These are phyloP conservation scores for Cylindroiulus punctatus DNA, from an alignment of 2,888 invertebrate genomes.

Conservation along the genomic window DNA sequence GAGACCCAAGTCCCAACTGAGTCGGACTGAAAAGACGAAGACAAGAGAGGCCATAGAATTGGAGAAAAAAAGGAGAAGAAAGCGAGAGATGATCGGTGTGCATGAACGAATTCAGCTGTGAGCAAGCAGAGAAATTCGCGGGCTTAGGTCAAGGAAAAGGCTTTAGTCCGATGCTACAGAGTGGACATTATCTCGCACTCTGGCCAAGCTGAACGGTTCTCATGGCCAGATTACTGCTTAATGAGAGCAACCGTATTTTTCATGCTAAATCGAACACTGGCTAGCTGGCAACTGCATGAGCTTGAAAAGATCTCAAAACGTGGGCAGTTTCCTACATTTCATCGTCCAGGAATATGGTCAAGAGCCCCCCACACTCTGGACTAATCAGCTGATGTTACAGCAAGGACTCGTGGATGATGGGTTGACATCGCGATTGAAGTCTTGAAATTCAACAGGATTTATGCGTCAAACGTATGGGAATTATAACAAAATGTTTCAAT, in stretches of 20 bases:
- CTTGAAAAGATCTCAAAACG: no score
- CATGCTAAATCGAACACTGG: constrained; percentile 6
- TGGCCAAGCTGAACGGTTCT: constrained; percentile 28
- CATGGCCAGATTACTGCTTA: constrained; percentile 29
- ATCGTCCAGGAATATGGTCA: no score
- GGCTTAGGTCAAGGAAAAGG: constrained; percentile 27
- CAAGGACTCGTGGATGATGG: no score
- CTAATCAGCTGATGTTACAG: no score
- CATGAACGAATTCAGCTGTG: constrained; percentile 1
- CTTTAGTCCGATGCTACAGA: background rate
- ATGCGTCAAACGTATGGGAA: no score
- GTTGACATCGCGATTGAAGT: no score
- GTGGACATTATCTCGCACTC: constrained; percentile 24
- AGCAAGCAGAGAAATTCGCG: background rate
- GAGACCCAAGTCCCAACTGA: background rate
- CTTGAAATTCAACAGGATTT: no score
- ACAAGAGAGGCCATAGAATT: constrained; percentile 29
- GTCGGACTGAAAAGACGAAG: background rate
- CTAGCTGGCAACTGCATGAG: background rate
- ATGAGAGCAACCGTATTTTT: constrained; percentile 27
- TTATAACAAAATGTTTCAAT: no score
- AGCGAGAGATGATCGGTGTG: constrained; percentile 16
- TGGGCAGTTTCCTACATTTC: no score
- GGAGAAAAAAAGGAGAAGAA: background rate
- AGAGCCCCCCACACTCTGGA: no score